phyloP scores from a whole-genome alignment of 2,113 vertebrate genomes.

The Oreochromis spilurus region DNA sequence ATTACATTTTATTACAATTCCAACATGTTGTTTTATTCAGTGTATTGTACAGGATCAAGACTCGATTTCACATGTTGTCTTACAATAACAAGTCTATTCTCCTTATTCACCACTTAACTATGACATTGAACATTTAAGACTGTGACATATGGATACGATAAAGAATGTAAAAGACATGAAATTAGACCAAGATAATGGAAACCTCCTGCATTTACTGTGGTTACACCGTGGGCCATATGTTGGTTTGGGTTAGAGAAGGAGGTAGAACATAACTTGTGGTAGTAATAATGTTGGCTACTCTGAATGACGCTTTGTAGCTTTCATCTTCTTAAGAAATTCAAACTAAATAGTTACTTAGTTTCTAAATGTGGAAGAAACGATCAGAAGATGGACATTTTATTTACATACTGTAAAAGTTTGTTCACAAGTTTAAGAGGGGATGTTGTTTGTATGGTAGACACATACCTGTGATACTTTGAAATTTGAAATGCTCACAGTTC shows the following conservation, averaged over 20 bases:
- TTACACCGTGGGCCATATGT: background rate
- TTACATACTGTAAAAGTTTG: background rate
- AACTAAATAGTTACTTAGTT: background rate
- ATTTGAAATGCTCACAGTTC: background rate
- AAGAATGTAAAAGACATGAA: background rate
- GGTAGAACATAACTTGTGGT: background rate
- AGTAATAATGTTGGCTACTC: background rate
- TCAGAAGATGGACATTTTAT: background rate
- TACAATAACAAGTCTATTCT: background rate
- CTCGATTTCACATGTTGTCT: background rate
- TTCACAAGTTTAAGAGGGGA: background rate
- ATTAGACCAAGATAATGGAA: background rate
- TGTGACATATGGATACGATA: background rate
- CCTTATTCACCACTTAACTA: background rate
- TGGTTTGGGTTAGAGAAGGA: background rate
- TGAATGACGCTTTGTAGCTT: background rate
- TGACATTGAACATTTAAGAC: background rate
- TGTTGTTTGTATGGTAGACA: background rate
- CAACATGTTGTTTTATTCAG: background rate
- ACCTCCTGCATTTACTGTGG: background rate
- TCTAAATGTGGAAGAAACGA: background rate
- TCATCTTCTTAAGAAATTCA: background rate
- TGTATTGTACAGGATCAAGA: background rate
- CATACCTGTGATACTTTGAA: background rate
- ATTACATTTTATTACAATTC: background rate